Evolutionary conservation across 2,797 vertebrate genomes (phyloP).

Genomic region (Tapera naevia): DNA sequence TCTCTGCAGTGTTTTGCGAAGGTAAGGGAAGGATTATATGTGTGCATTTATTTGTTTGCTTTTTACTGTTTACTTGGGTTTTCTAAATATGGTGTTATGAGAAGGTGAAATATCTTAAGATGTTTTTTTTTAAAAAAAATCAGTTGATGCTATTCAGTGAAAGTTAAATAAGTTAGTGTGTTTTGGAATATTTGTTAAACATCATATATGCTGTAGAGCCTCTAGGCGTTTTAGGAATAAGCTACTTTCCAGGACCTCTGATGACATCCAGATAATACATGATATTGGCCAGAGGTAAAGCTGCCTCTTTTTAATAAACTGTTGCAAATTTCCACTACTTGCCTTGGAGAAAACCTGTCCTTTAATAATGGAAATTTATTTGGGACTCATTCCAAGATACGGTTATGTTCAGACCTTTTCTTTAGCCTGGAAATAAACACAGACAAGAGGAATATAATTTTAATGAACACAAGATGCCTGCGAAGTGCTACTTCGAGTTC

Average conservation of each 20-base stretch:
- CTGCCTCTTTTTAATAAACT: conserved; percentile 57
- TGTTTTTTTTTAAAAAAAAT: no score
- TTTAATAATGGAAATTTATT: conserved; percentile 59
- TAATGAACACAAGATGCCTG: conserved; percentile 54
- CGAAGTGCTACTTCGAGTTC: neutral
- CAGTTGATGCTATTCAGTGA: neutral
- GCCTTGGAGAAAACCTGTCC: conserved; percentile 53
- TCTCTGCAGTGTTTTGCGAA: neutral
- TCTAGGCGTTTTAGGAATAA: conserved; percentile 41
- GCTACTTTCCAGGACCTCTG: conserved; percentile 60
- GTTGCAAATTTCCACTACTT: conserved; percentile 57
- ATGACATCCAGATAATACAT: conserved; percentile 63
- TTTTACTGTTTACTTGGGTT: neutral
- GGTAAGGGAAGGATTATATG: neutral
- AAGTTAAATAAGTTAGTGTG: neutral
- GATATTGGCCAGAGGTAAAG: conserved; percentile 58
- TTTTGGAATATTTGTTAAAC: conserved; percentile 21
- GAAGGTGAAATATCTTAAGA: neutral
- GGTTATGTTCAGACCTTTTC: conserved; percentile 34
- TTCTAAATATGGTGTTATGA: neutral
- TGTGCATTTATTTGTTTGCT: neutral
- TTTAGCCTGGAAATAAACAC: conserved; percentile 24
- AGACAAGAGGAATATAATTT: conserved; percentile 42
- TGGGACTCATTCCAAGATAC: conserved; percentile 36
- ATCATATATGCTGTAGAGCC: neutral